Base-by-base conservation (phyloP, 2,888 invertebrate species). In the Lacanobia oleracea region DNA sequence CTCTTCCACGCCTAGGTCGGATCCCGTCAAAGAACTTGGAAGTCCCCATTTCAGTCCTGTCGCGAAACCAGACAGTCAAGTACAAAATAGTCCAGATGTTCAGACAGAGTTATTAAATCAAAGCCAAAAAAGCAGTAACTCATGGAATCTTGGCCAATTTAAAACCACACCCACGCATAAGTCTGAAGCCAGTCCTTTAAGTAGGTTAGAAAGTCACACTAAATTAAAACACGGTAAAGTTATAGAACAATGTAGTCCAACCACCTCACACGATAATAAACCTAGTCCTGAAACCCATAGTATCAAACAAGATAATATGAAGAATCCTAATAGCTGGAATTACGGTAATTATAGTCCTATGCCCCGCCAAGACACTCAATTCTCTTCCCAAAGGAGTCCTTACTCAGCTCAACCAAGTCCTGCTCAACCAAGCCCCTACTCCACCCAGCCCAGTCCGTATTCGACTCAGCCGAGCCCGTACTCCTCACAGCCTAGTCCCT, bases 351-450 rank as follows among this genome's bases (percentile, higher is more conserved):
- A 94, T 79, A 96, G 96, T 71, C 96, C 96, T 2, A 95, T 96
- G 94, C 91, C 95, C 9, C 91, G 95, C 59, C 95, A 95, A 79
- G 96, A 96, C 27, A 90, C 86, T 73, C 94, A 94, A 72, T 95
- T 95, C 73, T 93, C 95, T 8, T 93, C 96, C 1, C 96, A 96
- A 84, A 91, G 94, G 75, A 96, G 96, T 86, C 96, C 96, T 2
- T 96, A 96, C 81, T 95, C 95, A 5, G 93, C 95, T 48, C 95
- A 95, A 86, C 95, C 95, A 63, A 94, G 94, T 73, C 93, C 93
- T 67, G 94, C 95, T 51, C 96, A 96, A 79, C 96, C 96, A 37
- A 96, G 96, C 82, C 95, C 96, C 0, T 95, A 95, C 72, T 95
- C 95, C 4, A 91, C 95, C 0, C 95, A 95, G 72, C 95, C 95